phyloP scores from a whole-genome alignment of 2,113 vertebrate species.

The Ammospiza nelsoni region DNA sequence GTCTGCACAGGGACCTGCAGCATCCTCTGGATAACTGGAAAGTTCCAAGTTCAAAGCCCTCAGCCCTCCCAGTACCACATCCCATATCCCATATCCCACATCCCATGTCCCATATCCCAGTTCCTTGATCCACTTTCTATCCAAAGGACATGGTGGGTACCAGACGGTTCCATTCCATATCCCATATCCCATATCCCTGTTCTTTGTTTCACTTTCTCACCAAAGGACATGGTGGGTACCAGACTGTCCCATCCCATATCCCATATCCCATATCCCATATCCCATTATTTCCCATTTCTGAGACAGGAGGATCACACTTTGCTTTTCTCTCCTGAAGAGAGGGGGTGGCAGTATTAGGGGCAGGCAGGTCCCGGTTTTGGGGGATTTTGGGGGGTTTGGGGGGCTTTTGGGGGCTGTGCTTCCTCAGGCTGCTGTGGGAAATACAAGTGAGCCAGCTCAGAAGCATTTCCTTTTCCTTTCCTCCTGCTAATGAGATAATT shows the following conservation, averaged over 20 bases:
- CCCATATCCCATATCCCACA: no score
- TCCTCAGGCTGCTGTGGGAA: not conserved
- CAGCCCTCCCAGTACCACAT: not conserved
- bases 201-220: no score
- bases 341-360: not conserved
- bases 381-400: not conserved
- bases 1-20: not conserved
- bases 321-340: not conserved
- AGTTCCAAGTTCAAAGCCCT: not conserved
- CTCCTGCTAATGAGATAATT: conserved; percentile 68
- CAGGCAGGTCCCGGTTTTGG: not conserved
- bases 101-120: no score
- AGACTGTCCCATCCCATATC: no score
- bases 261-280: no score
- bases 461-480: conserved; percentile 38
- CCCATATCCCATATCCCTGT: not conserved
- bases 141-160: no score
- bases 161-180: no score
- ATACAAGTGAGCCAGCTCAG: not conserved
- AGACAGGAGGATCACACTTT: not conserved
- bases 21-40: not conserved
- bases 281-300: not conserved
- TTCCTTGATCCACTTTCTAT: no score
- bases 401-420: not conserved
- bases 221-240: no score